Evolutionary conservation across 2,113 vertebrate species (phyloP).

Genomic region (Mungos mungo): DNA sequence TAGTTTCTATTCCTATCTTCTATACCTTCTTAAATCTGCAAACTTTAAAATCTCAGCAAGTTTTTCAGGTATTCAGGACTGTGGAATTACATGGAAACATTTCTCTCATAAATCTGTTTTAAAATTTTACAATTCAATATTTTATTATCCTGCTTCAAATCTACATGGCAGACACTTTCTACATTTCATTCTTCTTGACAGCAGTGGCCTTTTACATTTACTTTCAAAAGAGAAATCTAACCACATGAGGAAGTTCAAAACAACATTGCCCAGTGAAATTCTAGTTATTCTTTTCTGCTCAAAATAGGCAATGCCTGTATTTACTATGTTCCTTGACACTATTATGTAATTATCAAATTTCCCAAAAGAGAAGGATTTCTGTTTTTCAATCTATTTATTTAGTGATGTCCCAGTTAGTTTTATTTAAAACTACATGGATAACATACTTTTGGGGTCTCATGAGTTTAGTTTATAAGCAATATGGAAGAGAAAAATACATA

Average conservation of each 20-base stretch:
- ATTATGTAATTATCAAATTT: not conserved
- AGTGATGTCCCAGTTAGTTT: not conserved
- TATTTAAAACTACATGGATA: not conserved
- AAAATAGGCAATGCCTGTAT: not conserved
- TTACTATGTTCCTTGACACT: not conserved
- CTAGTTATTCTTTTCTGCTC: not conserved
- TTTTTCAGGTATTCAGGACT: not conserved
- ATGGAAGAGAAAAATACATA: not conserved
- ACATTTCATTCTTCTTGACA: slow-evolving; percentile 47
- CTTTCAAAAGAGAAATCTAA: slow-evolving; percentile 42
- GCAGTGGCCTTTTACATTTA: not conserved
- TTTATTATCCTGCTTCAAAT: slow-evolving; percentile 2
- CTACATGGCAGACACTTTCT: not conserved
- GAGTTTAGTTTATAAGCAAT: not conserved
- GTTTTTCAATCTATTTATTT: not conserved
- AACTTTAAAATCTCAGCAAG: slow-evolving; percentile 3
- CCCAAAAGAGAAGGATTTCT: not conserved
- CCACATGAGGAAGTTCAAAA: not conserved
- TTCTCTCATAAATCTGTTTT: not conserved
- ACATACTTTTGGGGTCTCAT: not conserved
- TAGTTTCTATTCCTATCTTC: not conserved
- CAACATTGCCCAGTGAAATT: not conserved
- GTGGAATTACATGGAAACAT: not conserved
- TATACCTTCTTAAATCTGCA: not conserved
- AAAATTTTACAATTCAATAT: slow-evolving; percentile 44